A percentile compares a stretch with the other conserved stretches of the same genome.
Conservation (phyloP, 2,888 invertebrate genomes). For the Hoplodrina blanda region DNA sequence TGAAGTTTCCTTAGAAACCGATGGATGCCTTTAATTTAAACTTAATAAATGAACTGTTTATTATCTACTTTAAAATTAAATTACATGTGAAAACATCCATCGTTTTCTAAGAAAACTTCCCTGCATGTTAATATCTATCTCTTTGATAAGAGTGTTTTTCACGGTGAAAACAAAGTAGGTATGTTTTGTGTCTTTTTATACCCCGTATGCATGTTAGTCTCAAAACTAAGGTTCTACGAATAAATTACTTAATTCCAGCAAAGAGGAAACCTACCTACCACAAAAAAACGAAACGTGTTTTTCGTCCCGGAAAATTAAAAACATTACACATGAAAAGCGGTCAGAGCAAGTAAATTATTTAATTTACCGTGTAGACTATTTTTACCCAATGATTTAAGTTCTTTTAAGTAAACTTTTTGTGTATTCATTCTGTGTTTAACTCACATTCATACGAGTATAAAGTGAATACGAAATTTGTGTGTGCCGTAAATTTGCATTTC, state of each 20-base stretch:
- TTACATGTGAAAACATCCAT: too few species aligned
- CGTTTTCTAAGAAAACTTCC: too few species aligned
- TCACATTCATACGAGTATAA: constrained; percentile 25
- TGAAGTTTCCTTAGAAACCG: too few species aligned
- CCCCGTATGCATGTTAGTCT: too few species aligned
- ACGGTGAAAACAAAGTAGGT: too few species aligned
- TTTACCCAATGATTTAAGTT: constrained; percentile 12
- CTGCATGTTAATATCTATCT: too few species aligned
- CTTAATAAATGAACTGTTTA: too few species aligned
- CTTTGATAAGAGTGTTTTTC: too few species aligned
- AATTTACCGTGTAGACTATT: background rate
- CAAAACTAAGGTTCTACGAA: too few species aligned
- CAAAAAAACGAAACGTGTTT: constrained; percentile 18
- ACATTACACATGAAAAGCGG: constrained; percentile 5
- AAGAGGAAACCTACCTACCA: background rate
- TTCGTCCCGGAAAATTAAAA: constrained; percentile 22
- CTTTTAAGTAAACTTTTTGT: constrained; percentile 6
- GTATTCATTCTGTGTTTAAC: constrained; percentile 18
- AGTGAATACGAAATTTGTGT: constrained; percentile 34
- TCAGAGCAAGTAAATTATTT: constrained; percentile 27
- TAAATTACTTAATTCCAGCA: background rate
- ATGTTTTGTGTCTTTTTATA: too few species aligned
- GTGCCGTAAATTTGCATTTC: constrained; percentile 26
- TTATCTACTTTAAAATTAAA: too few species aligned
- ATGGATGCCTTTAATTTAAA: too few species aligned